Evolutionary conservation across 2,888 invertebrate species (phyloP).

Genomic region (Atethmia centrago): DNA sequence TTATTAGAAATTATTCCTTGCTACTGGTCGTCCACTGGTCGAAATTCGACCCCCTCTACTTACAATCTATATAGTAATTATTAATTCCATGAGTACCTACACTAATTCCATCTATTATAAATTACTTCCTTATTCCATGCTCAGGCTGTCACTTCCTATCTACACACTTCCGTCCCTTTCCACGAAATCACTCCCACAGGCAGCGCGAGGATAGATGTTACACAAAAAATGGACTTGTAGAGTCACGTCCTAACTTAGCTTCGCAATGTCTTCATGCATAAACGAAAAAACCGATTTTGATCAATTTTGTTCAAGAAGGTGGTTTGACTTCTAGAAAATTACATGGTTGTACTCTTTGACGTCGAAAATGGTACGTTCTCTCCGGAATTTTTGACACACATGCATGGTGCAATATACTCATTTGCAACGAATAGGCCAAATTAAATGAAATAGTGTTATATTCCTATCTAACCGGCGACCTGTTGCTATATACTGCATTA

Average conservation of each 20-base stretch:
- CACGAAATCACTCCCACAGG: too few species aligned
- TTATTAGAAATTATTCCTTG: too few species aligned
- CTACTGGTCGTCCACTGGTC: too few species aligned
- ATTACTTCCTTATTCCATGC: too few species aligned
- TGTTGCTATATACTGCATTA: slow-evolving; percentile 49
- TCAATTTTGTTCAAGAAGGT: background rate
- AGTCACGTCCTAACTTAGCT: background rate
- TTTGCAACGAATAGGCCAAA: slow-evolving; percentile 47
- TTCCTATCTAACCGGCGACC: slow-evolving; percentile 32
- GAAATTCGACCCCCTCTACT: too few species aligned
- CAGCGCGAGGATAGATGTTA: too few species aligned
- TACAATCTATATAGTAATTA: too few species aligned
- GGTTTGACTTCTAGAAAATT: background rate
- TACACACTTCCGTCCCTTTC: too few species aligned
- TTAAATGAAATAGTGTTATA: slow-evolving; percentile 46
- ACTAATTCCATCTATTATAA: too few species aligned
- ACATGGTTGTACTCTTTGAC: background rate
- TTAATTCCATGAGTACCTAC: too few species aligned
- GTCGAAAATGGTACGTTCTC: background rate
- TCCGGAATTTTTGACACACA: slow-evolving; percentile 8
- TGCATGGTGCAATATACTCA: slow-evolving; percentile 10
- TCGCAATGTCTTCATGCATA: background rate
- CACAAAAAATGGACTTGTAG: too few species aligned
- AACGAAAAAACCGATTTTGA: background rate
- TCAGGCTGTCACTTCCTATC: too few species aligned